Evolutionary conservation across 2,797 vertebrate species (phyloP).

Genomic region (Apogon talboti): DNA sequence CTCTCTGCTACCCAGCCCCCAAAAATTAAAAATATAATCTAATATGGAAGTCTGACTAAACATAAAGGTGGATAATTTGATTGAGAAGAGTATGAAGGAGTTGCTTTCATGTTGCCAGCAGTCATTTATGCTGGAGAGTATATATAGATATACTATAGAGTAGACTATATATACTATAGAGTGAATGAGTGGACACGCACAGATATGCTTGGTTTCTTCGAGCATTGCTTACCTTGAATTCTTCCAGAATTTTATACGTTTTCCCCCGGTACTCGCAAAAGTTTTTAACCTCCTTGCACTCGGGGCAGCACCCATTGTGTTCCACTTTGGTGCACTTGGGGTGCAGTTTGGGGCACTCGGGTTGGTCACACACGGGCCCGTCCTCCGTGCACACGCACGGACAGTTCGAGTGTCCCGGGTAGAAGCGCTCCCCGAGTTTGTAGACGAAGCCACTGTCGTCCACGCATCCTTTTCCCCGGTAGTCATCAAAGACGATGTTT

Average conservation of each 20-base stretch:
- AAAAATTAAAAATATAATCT: too few species aligned
- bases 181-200: neutral
- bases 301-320: constrained; percentile 98
- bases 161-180: too few species aligned
- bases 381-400: constrained; percentile 98
- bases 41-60: neutral
- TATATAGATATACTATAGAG: too few species aligned
- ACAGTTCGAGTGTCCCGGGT: constrained; percentile 98
- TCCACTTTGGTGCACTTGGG: constrained; percentile 99
- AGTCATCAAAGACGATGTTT: constrained; percentile 98
- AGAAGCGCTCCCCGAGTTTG: constrained; percentile 98
- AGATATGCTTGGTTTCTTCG: neutral
- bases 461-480: constrained; percentile 98
- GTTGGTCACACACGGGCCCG: constrained; percentile 98
- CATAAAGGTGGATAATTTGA: neutral
- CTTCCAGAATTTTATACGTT: constrained; percentile 98
- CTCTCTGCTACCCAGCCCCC: too few species aligned
- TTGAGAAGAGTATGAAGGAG: neutral
- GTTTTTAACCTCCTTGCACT: constrained; percentile 99
- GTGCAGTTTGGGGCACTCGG: constrained; percentile 98
- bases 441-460: constrained; percentile 99
- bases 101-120: too few species aligned
- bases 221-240: constrained; percentile 94
- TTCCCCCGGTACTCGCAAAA: constrained; percentile 99
- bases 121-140: too few species aligned